Evolutionary conservation across 2,888 invertebrate genomes (phyloP), one percentile per base, ranked within the genome.

Genomic region (Microchrysa polita): DNA sequence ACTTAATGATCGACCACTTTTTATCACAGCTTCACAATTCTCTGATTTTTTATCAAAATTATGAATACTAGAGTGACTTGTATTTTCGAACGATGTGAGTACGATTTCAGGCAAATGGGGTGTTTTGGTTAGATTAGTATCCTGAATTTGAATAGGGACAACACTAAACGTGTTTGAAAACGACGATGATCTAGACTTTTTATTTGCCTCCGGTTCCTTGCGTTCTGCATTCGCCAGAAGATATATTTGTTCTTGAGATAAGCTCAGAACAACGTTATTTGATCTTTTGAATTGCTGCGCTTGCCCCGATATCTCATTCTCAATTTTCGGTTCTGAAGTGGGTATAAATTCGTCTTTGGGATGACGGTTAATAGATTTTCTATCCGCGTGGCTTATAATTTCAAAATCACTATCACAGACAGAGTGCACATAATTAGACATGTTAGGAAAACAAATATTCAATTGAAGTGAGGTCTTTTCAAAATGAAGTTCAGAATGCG

Each of bases 71-170:
- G 44, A 20, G n/a, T n/a, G n/a, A n/a, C n/a, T n/a, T 16, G 67
- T 63, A 20, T 74, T 74, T 12, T 79, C 79, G 74, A 79, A 79
- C 9, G 81, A 80, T 53, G 79, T 79, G 20, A 80, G 72, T 27
- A 79, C 79, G 34, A 80, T 81, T 79, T 80, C 80, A 18, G 80
- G 80, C 16, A 80, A 78, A 76, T 79, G 77, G 7, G 69, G 74
- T 67, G 73, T 75, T 44, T 77, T 12, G 12, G 73, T 27, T 12
- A 34, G 42, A n/a, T 18, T 34, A 40, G 57, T 44, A n/a, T 69
- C 60, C 10, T 57, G 53, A 14, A 71, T 65, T 27, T 71, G 53
- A 27, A 74, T 71, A 14, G 74, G 74, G 4, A 61, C 61, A 16
- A 74, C 34, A 63, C 34, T 74, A 44, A 74, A 74, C 1, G 69